These are phyloP conservation scores for Rhimphoctona megacephalus DNA, from an alignment of 2,888 invertebrate species.

Conservation along the genomic window DNA sequence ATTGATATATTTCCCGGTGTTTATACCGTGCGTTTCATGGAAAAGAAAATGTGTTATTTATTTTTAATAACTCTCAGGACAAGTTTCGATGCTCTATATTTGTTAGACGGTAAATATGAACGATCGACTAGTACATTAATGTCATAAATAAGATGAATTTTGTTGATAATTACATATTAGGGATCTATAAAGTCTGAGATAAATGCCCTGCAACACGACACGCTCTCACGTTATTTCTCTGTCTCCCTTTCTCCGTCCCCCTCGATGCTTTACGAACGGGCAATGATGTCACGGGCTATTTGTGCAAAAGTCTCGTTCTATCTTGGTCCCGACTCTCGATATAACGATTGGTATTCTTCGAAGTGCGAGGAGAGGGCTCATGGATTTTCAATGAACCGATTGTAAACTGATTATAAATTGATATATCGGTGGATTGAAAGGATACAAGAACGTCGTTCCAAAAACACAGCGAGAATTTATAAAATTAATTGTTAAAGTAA, in stretches of 20 bases:
- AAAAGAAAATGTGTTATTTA: too few relatives aligned
- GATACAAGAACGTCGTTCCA: not conserved
- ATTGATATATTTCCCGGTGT: too few relatives aligned
- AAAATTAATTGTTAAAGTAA: not conserved
- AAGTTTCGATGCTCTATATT: not conserved
- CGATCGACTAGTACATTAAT: not conserved
- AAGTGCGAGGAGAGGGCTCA: slow-evolving; percentile 27
- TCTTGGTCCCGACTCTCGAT: slow-evolving; percentile 55
- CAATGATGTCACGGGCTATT: slow-evolving; percentile 78
- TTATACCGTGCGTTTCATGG: too few relatives aligned
- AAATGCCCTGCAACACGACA: not conserved
- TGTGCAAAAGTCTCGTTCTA: slow-evolving; percentile 61
- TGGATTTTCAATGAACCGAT: slow-evolving; percentile 48
- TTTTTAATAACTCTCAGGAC: not conserved
- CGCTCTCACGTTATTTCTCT: not conserved
- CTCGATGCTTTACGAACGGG: slow-evolving; percentile 67
- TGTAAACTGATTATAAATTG: not conserved
- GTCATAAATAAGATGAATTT: not conserved
- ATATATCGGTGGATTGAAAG: not conserved
- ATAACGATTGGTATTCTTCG: slow-evolving; percentile 43
- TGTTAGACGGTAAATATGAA: not conserved
- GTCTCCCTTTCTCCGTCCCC: not conserved
- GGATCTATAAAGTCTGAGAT: not conserved
- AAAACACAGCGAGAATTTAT: not conserved
- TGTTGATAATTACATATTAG: not conserved